Evolutionary conservation across 1,140 invertebrate species (phyloP).

Genomic region (Reticulitermes speratus): DNA sequence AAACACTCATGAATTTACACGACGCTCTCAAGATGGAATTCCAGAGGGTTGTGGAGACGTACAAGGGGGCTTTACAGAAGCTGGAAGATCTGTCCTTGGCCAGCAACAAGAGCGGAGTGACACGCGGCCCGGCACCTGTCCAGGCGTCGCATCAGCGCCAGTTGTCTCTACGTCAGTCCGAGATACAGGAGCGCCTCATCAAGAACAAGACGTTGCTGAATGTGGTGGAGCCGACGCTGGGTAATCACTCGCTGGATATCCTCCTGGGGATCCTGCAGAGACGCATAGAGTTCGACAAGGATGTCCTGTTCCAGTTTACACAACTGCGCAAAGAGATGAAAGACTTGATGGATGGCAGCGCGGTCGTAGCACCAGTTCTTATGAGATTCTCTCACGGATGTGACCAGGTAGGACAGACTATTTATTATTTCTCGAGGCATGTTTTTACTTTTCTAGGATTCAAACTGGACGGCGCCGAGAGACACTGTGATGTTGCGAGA

Average conservation of each 20-base stretch:
- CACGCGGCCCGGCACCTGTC: constrained; percentile 76
- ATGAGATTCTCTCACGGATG: constrained; percentile 84
- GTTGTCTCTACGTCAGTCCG: constrained; percentile 74
- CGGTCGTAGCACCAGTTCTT: constrained; percentile 71
- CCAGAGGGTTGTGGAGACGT: constrained; percentile 78
- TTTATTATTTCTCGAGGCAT: background rate
- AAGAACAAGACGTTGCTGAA: constrained; percentile 89
- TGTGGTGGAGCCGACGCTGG: constrained; percentile 68
- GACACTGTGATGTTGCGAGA: too few relatives aligned
- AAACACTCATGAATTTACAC: constrained; percentile 58
- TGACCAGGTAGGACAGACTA: constrained; percentile 53
- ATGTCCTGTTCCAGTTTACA: constrained; percentile 67
- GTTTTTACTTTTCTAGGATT: too few relatives aligned
- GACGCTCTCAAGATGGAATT: constrained; percentile 72
- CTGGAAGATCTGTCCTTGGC: constrained; percentile 73
- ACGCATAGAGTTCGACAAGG: constrained; percentile 69
- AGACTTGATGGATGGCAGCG: constrained; percentile 54
- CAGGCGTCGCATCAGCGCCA: constrained; percentile 87
- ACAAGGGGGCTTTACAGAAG: constrained; percentile 84
- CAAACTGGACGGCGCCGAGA: too few relatives aligned
- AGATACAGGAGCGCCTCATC: constrained; percentile 82
- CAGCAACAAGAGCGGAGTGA: constrained; percentile 47
- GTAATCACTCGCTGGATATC: constrained; percentile 56
- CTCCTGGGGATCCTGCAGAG: constrained; percentile 59
- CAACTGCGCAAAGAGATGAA: constrained; percentile 70